Conservation (phyloP, 2,113 vertebrate species). For the Nansenia antarctica region DNA sequence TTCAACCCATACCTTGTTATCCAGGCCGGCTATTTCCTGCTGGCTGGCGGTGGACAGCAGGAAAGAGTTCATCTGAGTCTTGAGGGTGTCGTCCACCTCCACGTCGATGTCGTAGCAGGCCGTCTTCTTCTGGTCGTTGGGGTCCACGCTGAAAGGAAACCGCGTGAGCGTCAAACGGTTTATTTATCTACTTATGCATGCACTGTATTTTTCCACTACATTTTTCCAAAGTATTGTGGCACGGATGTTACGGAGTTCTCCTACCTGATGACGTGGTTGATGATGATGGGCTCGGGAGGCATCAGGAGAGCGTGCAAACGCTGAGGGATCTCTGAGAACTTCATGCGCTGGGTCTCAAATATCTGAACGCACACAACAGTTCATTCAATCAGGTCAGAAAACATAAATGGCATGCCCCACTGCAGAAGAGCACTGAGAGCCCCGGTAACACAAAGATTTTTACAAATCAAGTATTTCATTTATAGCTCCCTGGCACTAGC, state of each 20-base stretch:
- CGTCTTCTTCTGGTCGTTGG: slow-evolving; percentile 98
- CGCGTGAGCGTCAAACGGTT: no score
- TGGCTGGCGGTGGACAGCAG: slow-evolving; percentile 97
- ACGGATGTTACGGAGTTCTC: not conserved
- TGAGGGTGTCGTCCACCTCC: slow-evolving; percentile 97
- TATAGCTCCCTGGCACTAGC: no score
- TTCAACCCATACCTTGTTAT: slow-evolving; percentile 87
- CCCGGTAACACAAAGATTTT: no score
- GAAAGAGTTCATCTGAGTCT: slow-evolving; percentile 99
- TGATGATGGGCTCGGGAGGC: slow-evolving; percentile 99
- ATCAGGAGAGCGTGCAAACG: slow-evolving; percentile 78
- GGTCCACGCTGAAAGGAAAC: slow-evolving; percentile 83
- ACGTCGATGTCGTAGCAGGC: slow-evolving; percentile 99
- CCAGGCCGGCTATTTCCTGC: slow-evolving; percentile 96
- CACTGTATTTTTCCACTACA: no score
- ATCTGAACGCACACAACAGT: not conserved
- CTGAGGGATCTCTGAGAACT: slow-evolving; percentile 11
- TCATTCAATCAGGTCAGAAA: not conserved
- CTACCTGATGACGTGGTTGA: slow-evolving; percentile 69
- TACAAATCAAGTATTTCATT: no score
- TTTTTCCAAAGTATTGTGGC: no score
- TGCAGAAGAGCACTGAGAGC: no score
- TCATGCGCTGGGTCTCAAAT: slow-evolving; percentile 9
- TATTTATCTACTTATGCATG: no score
- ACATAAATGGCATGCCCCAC: not conserved